Percentiles rank a stretch among this genome's conserved stretches.
Evolutionary conservation across 1,140 invertebrate species (phyloP).

Genomic region (Caerostris darwini): DNA sequence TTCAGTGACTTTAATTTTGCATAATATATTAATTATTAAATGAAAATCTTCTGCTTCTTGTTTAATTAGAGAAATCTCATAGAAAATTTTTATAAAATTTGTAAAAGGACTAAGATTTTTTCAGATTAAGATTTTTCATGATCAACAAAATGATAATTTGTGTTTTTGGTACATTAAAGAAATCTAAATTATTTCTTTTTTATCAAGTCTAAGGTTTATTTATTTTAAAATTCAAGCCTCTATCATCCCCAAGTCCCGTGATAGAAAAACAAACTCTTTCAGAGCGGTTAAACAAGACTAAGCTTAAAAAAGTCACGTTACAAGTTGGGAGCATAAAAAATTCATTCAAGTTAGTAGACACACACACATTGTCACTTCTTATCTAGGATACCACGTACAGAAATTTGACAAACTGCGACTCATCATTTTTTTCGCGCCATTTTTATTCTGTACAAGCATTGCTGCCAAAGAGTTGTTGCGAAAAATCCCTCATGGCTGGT

Average conservation of each 20-base stretch:
- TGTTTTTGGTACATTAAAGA: too few relatives aligned
- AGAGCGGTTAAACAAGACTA: neutral
- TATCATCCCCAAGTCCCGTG: neutral
- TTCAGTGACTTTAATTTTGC: too few relatives aligned
- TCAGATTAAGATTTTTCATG: too few relatives aligned
- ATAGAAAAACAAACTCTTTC: neutral
- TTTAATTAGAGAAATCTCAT: too few relatives aligned
- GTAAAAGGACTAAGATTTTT: too few relatives aligned
- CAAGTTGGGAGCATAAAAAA: conserved; percentile 22
- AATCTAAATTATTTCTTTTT: too few relatives aligned
- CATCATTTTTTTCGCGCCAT: conserved; percentile 30
- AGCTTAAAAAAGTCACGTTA: conserved; percentile 41
- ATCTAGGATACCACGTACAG: conserved; percentile 65
- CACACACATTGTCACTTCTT: conserved; percentile 48
- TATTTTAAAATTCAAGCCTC: too few relatives aligned
- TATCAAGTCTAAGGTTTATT: too few relatives aligned
- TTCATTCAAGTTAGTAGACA: conserved; percentile 38
- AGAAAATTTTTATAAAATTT: too few relatives aligned
- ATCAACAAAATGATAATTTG: too few relatives aligned
- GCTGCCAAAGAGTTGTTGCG: conserved; percentile 27
- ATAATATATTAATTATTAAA: too few relatives aligned
- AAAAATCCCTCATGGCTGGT: conserved; percentile 68
- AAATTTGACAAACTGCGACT: conserved; percentile 64
- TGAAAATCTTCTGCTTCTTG: too few relatives aligned
- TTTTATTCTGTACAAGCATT: conserved; percentile 43